Conservation (phyloP, 2,113 vertebrate species). For the Camarhynchus parvulus region DNA sequence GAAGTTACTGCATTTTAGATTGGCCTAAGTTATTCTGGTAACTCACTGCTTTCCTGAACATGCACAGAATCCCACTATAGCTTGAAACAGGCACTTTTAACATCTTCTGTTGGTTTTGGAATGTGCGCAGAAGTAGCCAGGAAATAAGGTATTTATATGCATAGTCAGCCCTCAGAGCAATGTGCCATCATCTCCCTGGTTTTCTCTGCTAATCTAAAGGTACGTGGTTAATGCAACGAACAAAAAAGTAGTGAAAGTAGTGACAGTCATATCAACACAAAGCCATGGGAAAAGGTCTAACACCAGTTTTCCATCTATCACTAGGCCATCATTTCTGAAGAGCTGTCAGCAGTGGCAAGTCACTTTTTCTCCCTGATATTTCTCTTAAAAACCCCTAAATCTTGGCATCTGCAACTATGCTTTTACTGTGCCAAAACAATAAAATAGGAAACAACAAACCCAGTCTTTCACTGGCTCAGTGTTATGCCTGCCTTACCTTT, state of each 20-base stretch:
- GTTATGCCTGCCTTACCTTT: not conserved
- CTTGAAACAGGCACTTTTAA: not conserved
- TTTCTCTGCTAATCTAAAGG: not conserved
- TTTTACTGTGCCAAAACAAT: not conserved
- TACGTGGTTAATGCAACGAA: accelerated
- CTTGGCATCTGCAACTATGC: not conserved
- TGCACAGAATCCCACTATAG: not conserved
- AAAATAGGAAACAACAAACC: not conserved
- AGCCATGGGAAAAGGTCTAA: not conserved
- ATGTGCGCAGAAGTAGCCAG: not conserved
- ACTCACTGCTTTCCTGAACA: not conserved
- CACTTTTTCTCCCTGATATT: not conserved
- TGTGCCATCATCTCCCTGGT: not conserved
- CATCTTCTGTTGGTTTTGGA: not conserved
- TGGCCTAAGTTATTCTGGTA: not conserved
- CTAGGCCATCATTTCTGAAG: not conserved
- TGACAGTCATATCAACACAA: not conserved
- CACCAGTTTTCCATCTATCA: not conserved
- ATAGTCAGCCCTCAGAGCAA: not conserved
- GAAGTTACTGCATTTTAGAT: not conserved
- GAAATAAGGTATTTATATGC: not conserved
- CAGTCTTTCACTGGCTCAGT: not conserved
- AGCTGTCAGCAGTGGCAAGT: not conserved
- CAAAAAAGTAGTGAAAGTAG: not conserved
- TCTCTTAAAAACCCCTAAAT: not conserved